Conservation (phyloP, 2,113 vertebrate species). For the Kobus ellipsiprymnus region DNA sequence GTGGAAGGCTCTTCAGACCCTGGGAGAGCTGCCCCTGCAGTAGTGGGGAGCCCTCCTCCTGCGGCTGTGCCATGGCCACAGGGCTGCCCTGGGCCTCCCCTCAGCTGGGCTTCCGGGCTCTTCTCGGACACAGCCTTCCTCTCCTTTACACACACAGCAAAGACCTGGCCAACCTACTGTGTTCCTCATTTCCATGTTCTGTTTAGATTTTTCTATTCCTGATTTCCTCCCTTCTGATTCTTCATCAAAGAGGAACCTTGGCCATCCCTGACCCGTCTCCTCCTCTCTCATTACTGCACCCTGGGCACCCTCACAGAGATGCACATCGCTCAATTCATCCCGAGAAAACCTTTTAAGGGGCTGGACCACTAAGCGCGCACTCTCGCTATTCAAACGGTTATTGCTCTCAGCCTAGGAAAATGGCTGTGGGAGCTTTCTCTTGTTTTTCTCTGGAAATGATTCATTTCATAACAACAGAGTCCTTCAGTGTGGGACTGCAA, state of each 20-base stretch:
- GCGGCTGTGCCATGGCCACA: rapidly evolving
- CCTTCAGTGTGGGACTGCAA: not conserved
- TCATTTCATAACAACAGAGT: not conserved
- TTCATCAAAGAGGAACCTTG: not conserved
- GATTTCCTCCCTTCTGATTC: not conserved
- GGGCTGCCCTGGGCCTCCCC: not conserved
- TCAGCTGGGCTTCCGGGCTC: not conserved
- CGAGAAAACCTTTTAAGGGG: not conserved
- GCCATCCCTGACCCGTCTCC: not conserved
- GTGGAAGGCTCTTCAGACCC: not conserved
- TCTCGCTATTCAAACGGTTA: not conserved
- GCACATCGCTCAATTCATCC: not conserved
- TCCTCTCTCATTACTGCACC: not conserved
- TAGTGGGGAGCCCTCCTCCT: rapidly evolving
- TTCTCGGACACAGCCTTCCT: not conserved
- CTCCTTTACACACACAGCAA: not conserved
- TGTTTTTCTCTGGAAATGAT: conserved; percentile 27
- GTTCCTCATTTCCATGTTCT: not conserved
- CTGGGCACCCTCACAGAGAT: not conserved
- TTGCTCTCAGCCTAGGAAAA: not conserved
- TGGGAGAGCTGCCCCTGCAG: not conserved
- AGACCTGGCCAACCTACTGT: not conserved
- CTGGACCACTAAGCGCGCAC: not conserved
- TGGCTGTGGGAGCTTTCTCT: not conserved
- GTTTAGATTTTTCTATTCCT: not conserved